Evolutionary conservation across 2,888 invertebrate species (phyloP).

Genomic region (Rapana venosa): DNA sequence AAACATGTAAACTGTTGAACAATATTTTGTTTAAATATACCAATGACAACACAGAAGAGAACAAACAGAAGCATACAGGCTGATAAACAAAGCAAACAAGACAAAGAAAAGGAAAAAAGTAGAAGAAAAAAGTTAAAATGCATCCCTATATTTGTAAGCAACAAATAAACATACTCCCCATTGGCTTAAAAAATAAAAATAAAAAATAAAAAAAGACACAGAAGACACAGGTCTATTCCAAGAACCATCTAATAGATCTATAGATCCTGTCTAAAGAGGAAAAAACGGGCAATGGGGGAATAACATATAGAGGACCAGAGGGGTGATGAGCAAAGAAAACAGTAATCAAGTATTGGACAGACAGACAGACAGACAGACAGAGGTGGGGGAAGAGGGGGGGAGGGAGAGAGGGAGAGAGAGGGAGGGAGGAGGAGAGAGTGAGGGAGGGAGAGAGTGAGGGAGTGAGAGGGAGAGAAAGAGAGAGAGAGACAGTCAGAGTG

Average conservation of each 20-base stretch:
- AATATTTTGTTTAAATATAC: too few species aligned
- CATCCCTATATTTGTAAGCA: too few species aligned
- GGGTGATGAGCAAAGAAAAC: too few species aligned
- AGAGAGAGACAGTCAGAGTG: neutral
- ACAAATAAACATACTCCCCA: too few species aligned
- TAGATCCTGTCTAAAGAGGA: neutral
- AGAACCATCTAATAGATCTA: neutral
- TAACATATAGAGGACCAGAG: too few species aligned
- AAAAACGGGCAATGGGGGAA: neutral
- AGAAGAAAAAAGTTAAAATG: too few species aligned
- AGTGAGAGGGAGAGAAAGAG: neutral
- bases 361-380: too few species aligned
- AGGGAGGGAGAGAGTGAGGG: neutral
- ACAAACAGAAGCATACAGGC: neutral
- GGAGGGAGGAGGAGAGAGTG: neutral
- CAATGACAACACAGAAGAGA: neutral
- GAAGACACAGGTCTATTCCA: neutral
- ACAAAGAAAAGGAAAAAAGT: too few species aligned
- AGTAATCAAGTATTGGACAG: too few species aligned
- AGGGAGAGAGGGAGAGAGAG: neutral
- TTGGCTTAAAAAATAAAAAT: neutral
- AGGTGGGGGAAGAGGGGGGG: too few species aligned
- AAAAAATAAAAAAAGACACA: neutral
- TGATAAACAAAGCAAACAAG: too few species aligned
- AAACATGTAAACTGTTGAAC: too few species aligned